Base-by-base conservation (phyloP, 2,888 invertebrate species). In the Tetheella fluctuosa region DNA sequence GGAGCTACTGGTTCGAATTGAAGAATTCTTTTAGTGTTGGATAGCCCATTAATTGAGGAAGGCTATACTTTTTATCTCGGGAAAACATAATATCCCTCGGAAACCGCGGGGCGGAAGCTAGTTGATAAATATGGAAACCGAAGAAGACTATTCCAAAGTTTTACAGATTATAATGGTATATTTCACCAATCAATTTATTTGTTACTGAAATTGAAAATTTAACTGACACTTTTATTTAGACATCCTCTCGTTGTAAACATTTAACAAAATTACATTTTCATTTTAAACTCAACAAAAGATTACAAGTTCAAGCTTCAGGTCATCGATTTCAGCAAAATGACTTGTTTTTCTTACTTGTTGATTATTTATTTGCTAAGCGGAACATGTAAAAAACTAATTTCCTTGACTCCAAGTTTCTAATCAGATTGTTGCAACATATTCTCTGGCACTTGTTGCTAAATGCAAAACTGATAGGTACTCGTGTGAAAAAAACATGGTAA, bases 331-430 rank as follows among this genome's bases (percentile, higher is more conserved):
- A 23, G 34, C 20, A 48, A 48, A 39, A 20, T 20, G 2, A 17
- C 30, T 17, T 3, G 17, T 30, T 10, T 55, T 37, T 37, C 20
- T 37, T 10, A 17, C 37, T 13, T 6, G 20, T 15, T 55, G 20
- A 34, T 55, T 55, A 55, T 55, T 55, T 34, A 55, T 69, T 73
- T 70, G 59, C 63, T 68, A 74, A 76, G 63, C 64, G 17, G 62
- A 65, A 62, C 62, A 66, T 64, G 54, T 67, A 76, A 79, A 77
- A 78, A 80, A 69, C 67, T 4, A 67, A 57, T 74, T 68, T 73
- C 78, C 78, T 80, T 80, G 79, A 78, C 69, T 39, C 17, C 25
- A 54, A 69, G 75, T 80, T 80, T 80, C 79, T 72, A 77, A 76
- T 61, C 61, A 71, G 58, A 69, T 64, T 34, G 70, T 80, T 76